Base-by-base conservation (phyloP, 2,113 vertebrate species). In the Boulengeromyrus knoepffleri region DNA sequence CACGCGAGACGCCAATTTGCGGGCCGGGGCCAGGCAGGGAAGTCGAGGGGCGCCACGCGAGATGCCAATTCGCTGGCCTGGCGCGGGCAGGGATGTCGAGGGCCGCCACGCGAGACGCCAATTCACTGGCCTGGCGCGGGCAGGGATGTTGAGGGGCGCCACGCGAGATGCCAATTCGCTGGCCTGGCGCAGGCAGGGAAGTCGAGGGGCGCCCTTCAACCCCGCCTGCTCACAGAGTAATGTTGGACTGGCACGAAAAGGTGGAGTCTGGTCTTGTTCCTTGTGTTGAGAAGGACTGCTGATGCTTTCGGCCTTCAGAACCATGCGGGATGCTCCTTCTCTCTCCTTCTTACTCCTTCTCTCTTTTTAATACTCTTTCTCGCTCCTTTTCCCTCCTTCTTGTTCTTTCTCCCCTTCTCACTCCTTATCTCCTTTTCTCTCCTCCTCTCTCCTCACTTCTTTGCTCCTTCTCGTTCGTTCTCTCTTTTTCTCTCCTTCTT, bases 31-130 rank as follows among this genome's bases (percentile, higher is more conserved):
- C 80, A 10, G 39, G 42, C 80, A n/a, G 80, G 77, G 80, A 17
- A n/a, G 3, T 84, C 2, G 17, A 45, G 36, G 21, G 46, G 87
- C 80, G 87, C 80, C 58, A 17, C 1, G 2, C 12, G 49, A 3
- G 49, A 50, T 0, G 2, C 49, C 10, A 91, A 91, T 90, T 90
- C 85, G 88, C 89, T 47, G 47, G 17, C 39, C 39, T 24, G 39
- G 80, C 9, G 19, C 80, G 4, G 39, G 42, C 80, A n/a, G 80
- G 77, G 80, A 17, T n/a, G 3, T 84, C 2, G 17, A 45, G 36
- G 21, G 46, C 84, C 80, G 87, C 80, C 58, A 17, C 1, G 2
- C 12, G 49, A 3, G 49, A 50, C 2, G 2, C 49, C 10, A 50
- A 13, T 17, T 52, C 13, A 0, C 13, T 15, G 50, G 7, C 47